phyloP scores from a whole-genome alignment of 1,140 invertebrate genomes.

The Cydia strobilella region DNA sequence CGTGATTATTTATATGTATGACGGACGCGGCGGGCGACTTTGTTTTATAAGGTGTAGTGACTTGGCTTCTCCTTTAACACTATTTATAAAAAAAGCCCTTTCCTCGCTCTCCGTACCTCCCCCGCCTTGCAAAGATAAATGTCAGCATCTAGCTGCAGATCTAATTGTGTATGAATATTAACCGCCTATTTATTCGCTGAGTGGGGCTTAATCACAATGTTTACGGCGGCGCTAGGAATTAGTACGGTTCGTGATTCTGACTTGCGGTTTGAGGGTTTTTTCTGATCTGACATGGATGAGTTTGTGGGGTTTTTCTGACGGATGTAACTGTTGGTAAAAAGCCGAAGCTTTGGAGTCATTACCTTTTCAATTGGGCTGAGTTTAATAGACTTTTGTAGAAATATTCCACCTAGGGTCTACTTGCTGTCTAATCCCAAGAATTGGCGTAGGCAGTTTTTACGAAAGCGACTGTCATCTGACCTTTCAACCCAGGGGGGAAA shows the following conservation, averaged over 20 bases:
- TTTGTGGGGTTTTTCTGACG: background rate
- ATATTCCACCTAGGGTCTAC: too few species aligned
- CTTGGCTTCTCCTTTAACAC: background rate
- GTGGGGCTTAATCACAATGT: constrained; percentile 22
- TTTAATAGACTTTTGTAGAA: too few species aligned
- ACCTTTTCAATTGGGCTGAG: too few species aligned
- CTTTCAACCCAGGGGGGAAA: too few species aligned
- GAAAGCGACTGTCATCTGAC: too few species aligned
- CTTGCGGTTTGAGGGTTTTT: background rate
- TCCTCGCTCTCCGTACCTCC: background rate
- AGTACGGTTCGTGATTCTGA: background rate
- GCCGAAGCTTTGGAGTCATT: too few species aligned
- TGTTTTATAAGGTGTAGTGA: too few species aligned
- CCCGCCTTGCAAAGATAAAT: constrained; percentile 16
- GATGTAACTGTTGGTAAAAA: background rate
- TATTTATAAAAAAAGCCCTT: background rate
- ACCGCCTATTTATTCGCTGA: constrained; percentile 1
- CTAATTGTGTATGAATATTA: constrained; percentile 32
- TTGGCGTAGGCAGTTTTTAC: too few species aligned
- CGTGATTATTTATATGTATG: too few species aligned
- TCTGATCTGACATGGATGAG: background rate
- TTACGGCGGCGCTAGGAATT: constrained; percentile 12
- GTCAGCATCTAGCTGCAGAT: constrained; percentile 3
- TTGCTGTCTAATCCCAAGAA: too few species aligned
- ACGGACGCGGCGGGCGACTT: too few species aligned